Base-by-base conservation (phyloP, 2,888 invertebrate species). In the Miltochrista miniata region DNA sequence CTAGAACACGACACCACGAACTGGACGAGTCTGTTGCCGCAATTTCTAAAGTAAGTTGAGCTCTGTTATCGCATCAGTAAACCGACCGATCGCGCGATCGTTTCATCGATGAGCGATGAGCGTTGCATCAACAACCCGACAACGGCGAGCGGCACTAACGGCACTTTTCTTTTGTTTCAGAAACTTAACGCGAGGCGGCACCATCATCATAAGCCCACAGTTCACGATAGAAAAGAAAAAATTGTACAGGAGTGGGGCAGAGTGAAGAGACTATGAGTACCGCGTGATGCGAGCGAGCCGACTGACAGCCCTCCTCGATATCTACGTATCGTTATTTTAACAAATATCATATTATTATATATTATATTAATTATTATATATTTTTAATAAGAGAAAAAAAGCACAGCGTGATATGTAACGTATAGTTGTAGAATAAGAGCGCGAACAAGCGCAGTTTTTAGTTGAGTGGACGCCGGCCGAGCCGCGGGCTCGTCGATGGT, bases 221-320 rank as follows among this genome's bases (percentile, higher is more conserved):
- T 98, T 97, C 93, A 95, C 95, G 79, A 93, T 98, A 90, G 96
- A 95, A 85, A 98, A 98, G 93, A 97, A 96, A 88, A 98, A 98
- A 91, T 92, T 98, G 72, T 98, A 97, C 93, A 93, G 96, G 79
- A 95, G 95, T 75, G 94, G 93, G 80, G 92, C 93, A 70, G 89
- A 92, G 80, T 90, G 82, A 87, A 79, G 67, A 58, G 42, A 74
- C 69, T 70, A 80, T 76, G 81, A 74, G 72, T 74, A 59, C 72
- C 75, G 81, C 81, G 79, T 61, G 81, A 74, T 79, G 81, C 83
- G 83, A 79, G 86, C 83, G 84, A 82, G 86, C 83, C 82, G 87
- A 87, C 87, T 84, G 88, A 87, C 86, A 85, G 85, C 87, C 88
- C 89, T 86, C 87, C 88, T 87, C 88, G 89, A 86, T 83, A 81